Percentiles rank a stretch among this genome's conserved stretches.
Evolutionary conservation across 2,888 invertebrate genomes (phyloP).

Genomic region (Caenorhabditis sp.): DNA sequence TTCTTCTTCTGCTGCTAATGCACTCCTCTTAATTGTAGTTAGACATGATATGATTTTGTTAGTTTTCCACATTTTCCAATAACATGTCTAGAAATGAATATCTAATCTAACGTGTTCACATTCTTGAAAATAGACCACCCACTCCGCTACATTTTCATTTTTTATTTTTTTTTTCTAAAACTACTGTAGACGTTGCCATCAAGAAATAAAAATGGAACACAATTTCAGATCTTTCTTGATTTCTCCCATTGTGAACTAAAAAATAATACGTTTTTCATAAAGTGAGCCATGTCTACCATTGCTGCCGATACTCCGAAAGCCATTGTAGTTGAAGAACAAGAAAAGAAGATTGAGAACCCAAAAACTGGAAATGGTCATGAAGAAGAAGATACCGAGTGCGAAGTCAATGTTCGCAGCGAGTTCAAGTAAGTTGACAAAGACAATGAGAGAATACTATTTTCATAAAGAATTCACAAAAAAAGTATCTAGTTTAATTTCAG

Average conservation of each 20-base stretch:
- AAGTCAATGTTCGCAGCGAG: conserved; percentile 5
- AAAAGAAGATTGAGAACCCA: not conserved
- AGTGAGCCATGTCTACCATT: not conserved
- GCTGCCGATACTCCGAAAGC: not conserved
- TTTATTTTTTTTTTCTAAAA: too few species aligned
- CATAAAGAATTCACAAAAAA: too few species aligned
- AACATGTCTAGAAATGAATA: too few species aligned
- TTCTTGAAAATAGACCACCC: too few species aligned
- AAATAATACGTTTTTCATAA: too few species aligned
- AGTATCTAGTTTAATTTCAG: too few species aligned
- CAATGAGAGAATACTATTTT: too few species aligned
- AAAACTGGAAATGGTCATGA: not conserved
- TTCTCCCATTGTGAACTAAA: not conserved
- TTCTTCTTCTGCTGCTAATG: not conserved
- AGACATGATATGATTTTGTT: not conserved
- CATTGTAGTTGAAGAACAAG: not conserved
- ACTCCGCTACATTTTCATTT: too few species aligned
- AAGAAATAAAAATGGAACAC: too few species aligned
- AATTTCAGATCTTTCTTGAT: not conserved
- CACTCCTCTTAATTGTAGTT: not conserved
- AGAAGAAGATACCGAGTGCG: not conserved
- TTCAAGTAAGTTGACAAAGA: not conserved
- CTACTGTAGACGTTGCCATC: too few species aligned
- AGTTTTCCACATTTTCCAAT: too few species aligned
- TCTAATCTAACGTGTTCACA: too few species aligned